Percentiles rank a stretch among this genome's conserved stretches.
Conservation (phyloP, 2,797 vertebrate species). For the Lagocephalus sceleratus region DNA sequence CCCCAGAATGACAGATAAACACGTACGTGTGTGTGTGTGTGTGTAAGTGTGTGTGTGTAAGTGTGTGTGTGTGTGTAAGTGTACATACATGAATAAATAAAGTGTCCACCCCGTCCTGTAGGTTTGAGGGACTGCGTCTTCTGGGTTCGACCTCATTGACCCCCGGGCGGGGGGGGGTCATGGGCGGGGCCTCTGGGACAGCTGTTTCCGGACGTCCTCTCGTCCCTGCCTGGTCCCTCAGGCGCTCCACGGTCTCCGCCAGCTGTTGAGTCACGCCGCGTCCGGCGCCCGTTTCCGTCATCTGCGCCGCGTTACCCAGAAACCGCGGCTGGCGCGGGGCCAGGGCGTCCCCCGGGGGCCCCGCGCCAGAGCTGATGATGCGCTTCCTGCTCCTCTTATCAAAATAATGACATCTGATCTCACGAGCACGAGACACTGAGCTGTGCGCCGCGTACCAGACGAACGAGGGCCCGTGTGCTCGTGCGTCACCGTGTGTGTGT, state of each 20-base stretch:
- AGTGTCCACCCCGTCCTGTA: too few species aligned
- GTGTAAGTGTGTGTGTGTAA: too few species aligned
- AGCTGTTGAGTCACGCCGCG: conserved; percentile 31
- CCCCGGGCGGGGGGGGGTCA: too few species aligned
- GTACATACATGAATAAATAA: too few species aligned
- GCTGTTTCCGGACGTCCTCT: conserved; percentile 30
- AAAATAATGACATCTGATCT: conserved; percentile 44
- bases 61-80: too few species aligned
- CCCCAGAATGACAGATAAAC: too few species aligned
- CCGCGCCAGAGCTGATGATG: conserved; percentile 34
- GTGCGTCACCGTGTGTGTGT: background rate
- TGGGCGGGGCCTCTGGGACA: too few species aligned
- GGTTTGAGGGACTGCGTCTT: too few species aligned
- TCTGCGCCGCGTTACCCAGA: conserved; percentile 61
- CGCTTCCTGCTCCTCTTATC: conserved; percentile 49
- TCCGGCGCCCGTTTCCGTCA: conserved; percentile 42
- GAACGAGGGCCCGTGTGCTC: too few species aligned
- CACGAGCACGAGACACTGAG: conserved; percentile 24
- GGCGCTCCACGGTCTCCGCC: conserved; percentile 34
- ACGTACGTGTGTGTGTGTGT: too few species aligned
- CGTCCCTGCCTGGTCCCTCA: conserved; percentile 4
- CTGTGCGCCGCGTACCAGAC: too few species aligned
- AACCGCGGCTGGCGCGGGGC: conserved; percentile 28
- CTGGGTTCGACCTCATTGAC: too few species aligned
- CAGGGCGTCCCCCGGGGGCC: conserved; percentile 21